Conservation (phyloP, 2,888 invertebrate genomes). For the Hirtodrosophila trivittata region DNA sequence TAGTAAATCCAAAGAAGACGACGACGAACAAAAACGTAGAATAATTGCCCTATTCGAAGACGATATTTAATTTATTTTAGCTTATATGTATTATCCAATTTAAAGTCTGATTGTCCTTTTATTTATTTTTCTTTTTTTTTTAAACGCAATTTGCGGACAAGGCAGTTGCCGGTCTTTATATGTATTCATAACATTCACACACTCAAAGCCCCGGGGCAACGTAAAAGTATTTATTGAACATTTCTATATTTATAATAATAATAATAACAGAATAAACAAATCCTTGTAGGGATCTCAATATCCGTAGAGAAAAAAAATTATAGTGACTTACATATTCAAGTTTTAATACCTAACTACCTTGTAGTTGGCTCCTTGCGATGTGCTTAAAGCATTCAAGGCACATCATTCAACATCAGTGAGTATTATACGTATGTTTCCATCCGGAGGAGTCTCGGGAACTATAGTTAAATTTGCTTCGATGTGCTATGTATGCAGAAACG, state of each 20-base stretch:
- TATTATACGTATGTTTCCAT: too few species aligned
- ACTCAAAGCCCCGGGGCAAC: background rate
- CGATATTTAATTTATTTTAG: constrained; percentile 53
- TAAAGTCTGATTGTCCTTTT: constrained; percentile 32
- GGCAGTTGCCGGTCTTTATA: constrained; percentile 1
- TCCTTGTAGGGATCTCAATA: background rate
- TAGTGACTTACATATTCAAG: background rate
- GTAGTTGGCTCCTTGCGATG: background rate
- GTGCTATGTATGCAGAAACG: background rate
- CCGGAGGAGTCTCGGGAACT: too few species aligned
- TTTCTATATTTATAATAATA: constrained; percentile 16
- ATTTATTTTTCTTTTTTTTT: constrained; percentile 7
- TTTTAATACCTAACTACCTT: too few species aligned
- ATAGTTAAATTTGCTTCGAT: too few species aligned
- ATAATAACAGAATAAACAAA: constrained; percentile 1
- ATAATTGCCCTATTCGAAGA: constrained; percentile 83
- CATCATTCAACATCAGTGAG: too few species aligned
- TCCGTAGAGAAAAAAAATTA: too few species aligned
- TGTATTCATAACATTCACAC: background rate
- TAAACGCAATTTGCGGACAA: too few species aligned
- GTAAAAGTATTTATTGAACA: constrained; percentile 29
- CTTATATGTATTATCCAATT: background rate
- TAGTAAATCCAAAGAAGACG: constrained; percentile 45
- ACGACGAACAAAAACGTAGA: constrained; percentile 72
- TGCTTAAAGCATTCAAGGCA: background rate